Base-by-base conservation (phyloP, 2,797 vertebrate species). In the Mycteria americana region DNA sequence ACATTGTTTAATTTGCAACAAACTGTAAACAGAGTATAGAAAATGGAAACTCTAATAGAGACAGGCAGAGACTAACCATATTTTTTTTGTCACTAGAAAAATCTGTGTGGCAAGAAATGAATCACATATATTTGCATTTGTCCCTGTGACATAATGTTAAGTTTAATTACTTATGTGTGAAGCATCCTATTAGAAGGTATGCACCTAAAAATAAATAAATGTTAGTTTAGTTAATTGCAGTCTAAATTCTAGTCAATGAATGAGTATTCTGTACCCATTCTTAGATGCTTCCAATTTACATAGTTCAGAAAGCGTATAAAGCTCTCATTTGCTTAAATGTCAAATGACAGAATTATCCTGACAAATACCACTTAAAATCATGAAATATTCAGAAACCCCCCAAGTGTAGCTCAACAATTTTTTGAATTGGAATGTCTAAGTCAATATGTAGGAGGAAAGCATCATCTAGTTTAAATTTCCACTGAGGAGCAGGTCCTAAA, bases 1-100 rank as follows among this genome's bases (percentile, higher is more conserved):
- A 88, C 82, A 92, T 93, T 95, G 91, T 91, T 96, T 94, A 91
- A 94, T 95, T 94, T 96, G 50, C 90, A 92, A 68, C 69, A 94
- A 93, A 86, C 43, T 60, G 69, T 95, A 97, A 95, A 92, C 73
- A 92, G 65, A 79, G 33, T 65, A 96, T 35, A 87, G 85, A 93
- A 97, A 97, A 96, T 56, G 88, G 75, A 92, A 93, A 77, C 46
- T 79, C 48, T 89, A 93, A 75, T 77, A 76, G 65, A 96, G 65
- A 94, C 59, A 89, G 72, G 59, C 69, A 94, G 76, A 76, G 68
- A 85, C 21, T 88, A 94, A 94, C 64, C 59, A 18, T 92, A 94
- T 85, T 93, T 92, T 69, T 69, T 89, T 95, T 95, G 41, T 89
- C 62, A 62, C 50, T 72, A 88, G 85, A 77, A 90, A 95, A 94